These are phyloP conservation scores for Ylistrum balloti DNA, from an alignment of 1,140 invertebrate genomes.

Conservation along the genomic window DNA sequence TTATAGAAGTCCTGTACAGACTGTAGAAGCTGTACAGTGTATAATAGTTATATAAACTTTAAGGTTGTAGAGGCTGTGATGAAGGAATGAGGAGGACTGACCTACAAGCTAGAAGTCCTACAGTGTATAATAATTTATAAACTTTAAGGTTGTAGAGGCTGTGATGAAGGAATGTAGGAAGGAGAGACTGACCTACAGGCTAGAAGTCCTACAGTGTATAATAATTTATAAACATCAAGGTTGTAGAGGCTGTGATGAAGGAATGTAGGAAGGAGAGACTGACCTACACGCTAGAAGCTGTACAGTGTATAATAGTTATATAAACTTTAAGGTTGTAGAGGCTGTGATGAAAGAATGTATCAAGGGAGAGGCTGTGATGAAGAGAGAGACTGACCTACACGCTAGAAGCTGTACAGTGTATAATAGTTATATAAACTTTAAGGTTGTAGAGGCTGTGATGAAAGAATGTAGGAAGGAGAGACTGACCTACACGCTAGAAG, in stretches of 20 bases:
- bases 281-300: conserved; percentile 89
- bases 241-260: conserved; percentile 88
- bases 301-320: conserved; percentile 85
- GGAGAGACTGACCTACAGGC: conserved; percentile 90
- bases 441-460: conserved; percentile 88
- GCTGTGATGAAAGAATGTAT: neutral
- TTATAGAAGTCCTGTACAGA: too few species aligned
- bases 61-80: neutral
- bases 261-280: conserved; percentile 92
- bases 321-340: neutral
- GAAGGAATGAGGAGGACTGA: neutral
- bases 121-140: too few species aligned
- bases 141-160: conserved; percentile 87
- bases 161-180: conserved; percentile 91
- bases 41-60: neutral
- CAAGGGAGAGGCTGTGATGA: too few species aligned
- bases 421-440: too few species aligned
- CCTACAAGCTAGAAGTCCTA: neutral
- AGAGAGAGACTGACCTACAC: too few species aligned
- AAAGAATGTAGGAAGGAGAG: conserved; percentile 92
- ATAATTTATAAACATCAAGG: too few species aligned
- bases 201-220: conserved; percentile 89
- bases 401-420: too few species aligned
- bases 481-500: conserved; percentile 89
- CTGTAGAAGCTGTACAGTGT: too few species aligned